phyloP scores from a whole-genome alignment of 1,140 invertebrate species.

The Drosophila eugracilis region DNA sequence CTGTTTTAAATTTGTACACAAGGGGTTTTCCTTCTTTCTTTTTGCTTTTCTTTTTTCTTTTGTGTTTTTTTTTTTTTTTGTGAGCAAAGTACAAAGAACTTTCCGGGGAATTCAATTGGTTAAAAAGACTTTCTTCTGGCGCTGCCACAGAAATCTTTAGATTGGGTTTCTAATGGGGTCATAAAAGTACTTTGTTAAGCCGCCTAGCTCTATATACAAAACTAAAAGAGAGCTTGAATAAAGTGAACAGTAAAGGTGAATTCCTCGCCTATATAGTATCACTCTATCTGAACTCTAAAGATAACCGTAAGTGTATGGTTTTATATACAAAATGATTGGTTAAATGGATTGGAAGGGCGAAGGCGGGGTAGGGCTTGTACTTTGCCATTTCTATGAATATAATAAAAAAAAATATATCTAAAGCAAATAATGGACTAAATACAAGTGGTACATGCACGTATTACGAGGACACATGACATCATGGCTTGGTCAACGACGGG shows the following conservation, averaged over 20 bases:
- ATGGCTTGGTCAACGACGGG: conserved; percentile 56
- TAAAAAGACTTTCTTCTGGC: conserved; percentile 6
- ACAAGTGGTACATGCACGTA: conserved; percentile 25
- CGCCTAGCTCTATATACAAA: conserved; percentile 18
- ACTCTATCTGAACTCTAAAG: conserved; percentile 6
- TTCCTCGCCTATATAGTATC: background rate
- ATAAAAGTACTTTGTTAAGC: conserved; percentile 9
- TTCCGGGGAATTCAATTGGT: background rate
- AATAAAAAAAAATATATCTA: conserved; percentile 1
- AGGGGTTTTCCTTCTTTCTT: background rate
- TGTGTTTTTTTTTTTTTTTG: background rate
- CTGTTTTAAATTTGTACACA: conserved; percentile 32
- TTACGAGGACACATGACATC: conserved; percentile 42
- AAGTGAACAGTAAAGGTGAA: background rate
- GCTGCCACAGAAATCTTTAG: conserved; percentile 18
- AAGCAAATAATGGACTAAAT: conserved; percentile 10
- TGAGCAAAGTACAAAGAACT: conserved; percentile 14
- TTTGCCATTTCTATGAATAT: conserved; percentile 11
- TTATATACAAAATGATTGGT: conserved; percentile 16
- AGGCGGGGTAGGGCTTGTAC: conserved; percentile 27
- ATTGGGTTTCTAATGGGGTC: background rate
- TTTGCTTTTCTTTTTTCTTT: background rate
- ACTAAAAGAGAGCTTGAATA: conserved; percentile 1
- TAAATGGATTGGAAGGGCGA: conserved; percentile 1
- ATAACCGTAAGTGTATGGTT: background rate